Evolutionary conservation across 2,888 invertebrate species (phyloP).

Genomic region (Tanypteryx hageni): DNA sequence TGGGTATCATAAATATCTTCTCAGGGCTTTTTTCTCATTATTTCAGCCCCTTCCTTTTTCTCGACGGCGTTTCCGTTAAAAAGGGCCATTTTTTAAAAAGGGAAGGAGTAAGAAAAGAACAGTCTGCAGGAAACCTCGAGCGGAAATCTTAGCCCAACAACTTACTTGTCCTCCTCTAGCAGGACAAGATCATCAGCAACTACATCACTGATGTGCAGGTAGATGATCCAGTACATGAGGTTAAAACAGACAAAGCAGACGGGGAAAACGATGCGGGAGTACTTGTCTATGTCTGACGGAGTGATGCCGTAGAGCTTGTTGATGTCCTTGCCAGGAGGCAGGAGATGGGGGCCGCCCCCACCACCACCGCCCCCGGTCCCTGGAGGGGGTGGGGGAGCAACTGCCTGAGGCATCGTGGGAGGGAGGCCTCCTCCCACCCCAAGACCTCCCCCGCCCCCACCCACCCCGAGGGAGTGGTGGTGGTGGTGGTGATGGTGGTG

Average conservation of each 20-base stretch:
- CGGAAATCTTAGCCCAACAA: constrained; percentile 44
- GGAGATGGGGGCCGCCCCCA: constrained; percentile 64
- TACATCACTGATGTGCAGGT: constrained; percentile 96
- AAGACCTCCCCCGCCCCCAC: constrained; percentile 19
- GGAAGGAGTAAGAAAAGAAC: constrained; percentile 56
- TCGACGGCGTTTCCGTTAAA: constrained; percentile 15
- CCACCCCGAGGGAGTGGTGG: constrained; percentile 43
- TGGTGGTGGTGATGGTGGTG: constrained; percentile 75
- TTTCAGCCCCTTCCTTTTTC: neutral
- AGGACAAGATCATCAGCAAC: constrained; percentile 95
- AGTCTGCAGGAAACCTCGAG: constrained; percentile 11
- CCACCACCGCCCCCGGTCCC: constrained; percentile 31
- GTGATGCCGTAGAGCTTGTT: constrained; percentile 84
- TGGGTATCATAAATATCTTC: constrained; percentile 28
- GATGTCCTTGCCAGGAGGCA: constrained; percentile 73
- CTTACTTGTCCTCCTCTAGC: constrained; percentile 83
- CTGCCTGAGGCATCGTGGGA: constrained; percentile 79
- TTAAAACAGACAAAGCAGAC: constrained; percentile 99
- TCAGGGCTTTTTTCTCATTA: neutral
- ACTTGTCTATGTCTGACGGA: constrained; percentile 99
- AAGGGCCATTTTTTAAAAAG: constrained; percentile 42
- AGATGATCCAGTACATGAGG: constrained; percentile 98
- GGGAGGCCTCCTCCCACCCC: constrained; percentile 12
- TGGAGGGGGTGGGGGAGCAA: constrained; percentile 73
- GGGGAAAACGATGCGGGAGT: constrained; percentile 98